Conservation (phyloP, 2,797 vertebrate genomes). For the Sarcoramphus papa region DNA sequence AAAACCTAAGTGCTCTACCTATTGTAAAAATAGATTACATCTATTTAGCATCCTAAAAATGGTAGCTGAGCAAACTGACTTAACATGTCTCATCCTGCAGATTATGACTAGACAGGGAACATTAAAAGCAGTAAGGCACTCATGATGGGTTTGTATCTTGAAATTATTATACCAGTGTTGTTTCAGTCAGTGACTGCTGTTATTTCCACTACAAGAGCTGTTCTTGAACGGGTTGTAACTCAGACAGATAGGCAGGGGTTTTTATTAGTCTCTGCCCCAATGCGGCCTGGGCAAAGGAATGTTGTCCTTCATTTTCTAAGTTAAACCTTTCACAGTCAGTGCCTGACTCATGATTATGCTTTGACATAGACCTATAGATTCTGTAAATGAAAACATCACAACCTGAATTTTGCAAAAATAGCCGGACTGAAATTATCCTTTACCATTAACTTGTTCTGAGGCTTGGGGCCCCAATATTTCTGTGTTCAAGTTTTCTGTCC, state of each 20-base stretch:
- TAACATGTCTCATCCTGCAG: neutral
- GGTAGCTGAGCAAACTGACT: neutral
- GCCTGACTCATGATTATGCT: neutral
- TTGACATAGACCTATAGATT: neutral
- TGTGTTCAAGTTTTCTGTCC: neutral
- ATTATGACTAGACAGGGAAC: neutral
- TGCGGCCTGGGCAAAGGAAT: neutral
- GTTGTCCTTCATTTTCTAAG: neutral
- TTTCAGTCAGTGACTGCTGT: neutral
- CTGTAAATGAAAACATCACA: neutral
- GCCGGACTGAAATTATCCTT: neutral
- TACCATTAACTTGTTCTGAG: neutral
- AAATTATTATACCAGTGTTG: neutral
- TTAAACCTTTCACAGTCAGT: neutral
- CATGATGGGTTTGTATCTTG: neutral
- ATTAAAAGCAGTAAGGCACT: neutral
- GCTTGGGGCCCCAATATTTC: neutral
- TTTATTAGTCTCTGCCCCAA: neutral
- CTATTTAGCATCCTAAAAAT: neutral
- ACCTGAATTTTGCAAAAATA: neutral
- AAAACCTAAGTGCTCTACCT: neutral
- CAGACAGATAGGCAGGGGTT: neutral
- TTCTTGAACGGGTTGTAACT: neutral
- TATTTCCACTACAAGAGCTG: neutral
- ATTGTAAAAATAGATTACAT: neutral